Evolutionary conservation across 2,113 vertebrate species (phyloP).

Genomic region (Ctenomys sociabilis): DNA sequence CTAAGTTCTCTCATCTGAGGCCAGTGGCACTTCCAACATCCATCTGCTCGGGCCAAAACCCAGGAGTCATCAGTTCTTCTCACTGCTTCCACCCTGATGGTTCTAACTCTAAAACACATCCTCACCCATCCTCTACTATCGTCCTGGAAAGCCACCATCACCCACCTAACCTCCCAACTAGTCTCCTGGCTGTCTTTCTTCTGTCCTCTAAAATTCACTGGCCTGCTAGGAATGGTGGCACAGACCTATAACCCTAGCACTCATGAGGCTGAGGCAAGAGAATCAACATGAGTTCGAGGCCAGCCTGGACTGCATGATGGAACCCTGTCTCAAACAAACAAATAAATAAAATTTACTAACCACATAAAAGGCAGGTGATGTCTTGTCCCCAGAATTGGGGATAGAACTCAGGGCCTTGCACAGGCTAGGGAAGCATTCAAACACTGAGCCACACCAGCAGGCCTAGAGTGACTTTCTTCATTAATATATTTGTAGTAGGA

Average conservation of each 20-base stretch:
- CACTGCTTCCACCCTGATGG: neutral
- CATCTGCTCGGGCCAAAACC: conserved; percentile 33
- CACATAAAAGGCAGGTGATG: neutral
- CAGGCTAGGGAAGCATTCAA: neutral
- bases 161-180: neutral
- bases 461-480: neutral
- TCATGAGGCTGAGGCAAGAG: neutral
- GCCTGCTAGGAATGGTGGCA: neutral
- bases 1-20: neutral
- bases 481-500: neutral
- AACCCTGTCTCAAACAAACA: neutral
- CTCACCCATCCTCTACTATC: neutral
- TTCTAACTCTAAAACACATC: neutral
- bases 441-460: neutral
- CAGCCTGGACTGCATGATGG: neutral
- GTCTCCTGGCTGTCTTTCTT: neutral
- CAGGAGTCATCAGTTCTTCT: neutral
- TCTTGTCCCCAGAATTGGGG: neutral
- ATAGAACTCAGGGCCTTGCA: neutral
- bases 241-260: neutral
- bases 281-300: neutral
- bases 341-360: neutral
- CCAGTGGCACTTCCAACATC: conserved; percentile 50
- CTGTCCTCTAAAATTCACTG: neutral
- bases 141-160: neutral